Base-by-base conservation (phyloP, 2,888 invertebrate genomes). In the Lasioglossum morio region DNA sequence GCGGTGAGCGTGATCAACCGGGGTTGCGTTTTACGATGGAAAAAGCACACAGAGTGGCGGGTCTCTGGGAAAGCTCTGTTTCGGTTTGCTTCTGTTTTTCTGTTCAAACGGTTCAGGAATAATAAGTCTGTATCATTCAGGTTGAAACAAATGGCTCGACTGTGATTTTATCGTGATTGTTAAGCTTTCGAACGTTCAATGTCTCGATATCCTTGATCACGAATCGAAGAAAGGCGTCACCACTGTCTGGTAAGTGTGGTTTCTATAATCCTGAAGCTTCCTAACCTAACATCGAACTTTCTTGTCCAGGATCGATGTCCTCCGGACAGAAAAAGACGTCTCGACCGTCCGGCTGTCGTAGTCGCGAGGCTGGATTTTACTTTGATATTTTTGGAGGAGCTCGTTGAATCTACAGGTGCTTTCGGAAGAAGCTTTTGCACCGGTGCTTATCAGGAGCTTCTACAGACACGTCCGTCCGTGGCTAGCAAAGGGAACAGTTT, bases 1-100 rank as follows among this genome's bases (percentile, higher is more conserved):
- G 34, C 34, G 66, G 34, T 66, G 66, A 66, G 66, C 66, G 69
- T 69, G 69, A 69, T 69, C 37, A n/a, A 53, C 37, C 69, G 23
- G 23, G 69, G 4, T 69, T 69, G 37, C 37, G 69, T 30, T 27
- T 34, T 23, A 34, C 23, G 66, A 34, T 34, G 37, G 34, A 66
- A 66, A 66, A 66, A 34, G 34, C 69, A 69, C 37, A 69, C 69
- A 69, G 23, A 69, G 37, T 23, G 19, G 1, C 34, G 69, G 23
- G 23, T 40, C 69, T 69, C 37, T 23, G 69, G 37, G 69, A 69
- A 69, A 40, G 69, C 37, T 37, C 69, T 40, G 69, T 12, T 34
- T 40, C 12, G 69, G 19, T 34, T 66, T 34, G 53, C 23, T 53
- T 19, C 16, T 14, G 27, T 66, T 66, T 63, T 16, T 1, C 7